phyloP scores from a whole-genome alignment of 2,797 vertebrate species.

The Coccyzus lansbergi region DNA sequence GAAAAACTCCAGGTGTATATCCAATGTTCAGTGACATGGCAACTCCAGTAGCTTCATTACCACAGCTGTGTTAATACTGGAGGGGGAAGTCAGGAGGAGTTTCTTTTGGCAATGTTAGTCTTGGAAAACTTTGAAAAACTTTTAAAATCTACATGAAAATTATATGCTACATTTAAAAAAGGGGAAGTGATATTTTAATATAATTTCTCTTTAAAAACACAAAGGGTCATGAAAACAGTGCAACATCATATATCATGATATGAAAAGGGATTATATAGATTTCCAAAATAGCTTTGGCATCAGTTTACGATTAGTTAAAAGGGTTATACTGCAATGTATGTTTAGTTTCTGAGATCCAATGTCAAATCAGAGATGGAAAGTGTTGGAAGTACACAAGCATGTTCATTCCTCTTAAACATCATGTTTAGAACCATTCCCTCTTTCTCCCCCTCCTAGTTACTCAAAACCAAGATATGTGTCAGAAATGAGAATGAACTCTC shows the following conservation, averaged over 20 bases:
- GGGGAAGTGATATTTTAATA: not conserved
- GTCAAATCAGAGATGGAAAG: not conserved
- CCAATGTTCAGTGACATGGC: constrained; percentile 26
- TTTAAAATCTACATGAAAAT: constrained; percentile 31
- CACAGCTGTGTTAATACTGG: constrained; percentile 67
- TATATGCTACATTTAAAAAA: constrained; percentile 7
- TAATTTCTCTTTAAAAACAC: not conserved
- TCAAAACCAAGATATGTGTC: not conserved
- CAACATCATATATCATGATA: not conserved
- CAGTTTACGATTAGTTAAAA: not conserved
- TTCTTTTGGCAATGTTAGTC: constrained; percentile 34
- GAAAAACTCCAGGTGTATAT: not conserved
- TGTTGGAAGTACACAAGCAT: not conserved
- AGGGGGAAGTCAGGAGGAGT: not conserved
- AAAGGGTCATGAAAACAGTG: not conserved
- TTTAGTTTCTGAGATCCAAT: not conserved
- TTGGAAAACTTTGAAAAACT: constrained; percentile 1
- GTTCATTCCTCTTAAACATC: not conserved
- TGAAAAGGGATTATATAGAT: not conserved
- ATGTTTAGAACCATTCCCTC: not conserved
- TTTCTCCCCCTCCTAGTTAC: not conserved
- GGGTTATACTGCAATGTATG: not conserved
- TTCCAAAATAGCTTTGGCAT: not conserved
- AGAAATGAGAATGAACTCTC: not conserved
- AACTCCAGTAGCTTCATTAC: constrained; percentile 56